phyloP scores from a whole-genome alignment of 2,888 invertebrate species.

The Apodemia mormo region DNA sequence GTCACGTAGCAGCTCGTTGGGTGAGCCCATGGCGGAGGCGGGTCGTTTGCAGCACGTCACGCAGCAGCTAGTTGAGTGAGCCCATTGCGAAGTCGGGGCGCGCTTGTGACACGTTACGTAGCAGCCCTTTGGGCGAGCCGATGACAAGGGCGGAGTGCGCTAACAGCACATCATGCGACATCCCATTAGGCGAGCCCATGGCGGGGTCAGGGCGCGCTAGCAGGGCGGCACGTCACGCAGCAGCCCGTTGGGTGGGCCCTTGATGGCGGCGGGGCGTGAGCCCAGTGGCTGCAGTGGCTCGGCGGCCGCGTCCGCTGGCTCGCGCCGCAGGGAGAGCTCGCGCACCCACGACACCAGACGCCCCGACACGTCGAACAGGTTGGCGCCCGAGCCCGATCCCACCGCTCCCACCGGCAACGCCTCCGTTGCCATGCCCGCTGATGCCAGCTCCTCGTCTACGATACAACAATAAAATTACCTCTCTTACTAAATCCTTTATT shows the following conservation, averaged over 20 bases:
- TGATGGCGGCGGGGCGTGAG: constrained; percentile 27
- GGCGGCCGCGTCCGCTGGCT: constrained; percentile 66
- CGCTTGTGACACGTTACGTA: no score
- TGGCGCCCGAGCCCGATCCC: constrained; percentile 72
- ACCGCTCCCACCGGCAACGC: constrained; percentile 76
- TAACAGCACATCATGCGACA: neutral
- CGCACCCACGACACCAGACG: constrained; percentile 58
- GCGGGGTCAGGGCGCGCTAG: constrained; percentile 30
- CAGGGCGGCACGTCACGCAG: constrained; percentile 38
- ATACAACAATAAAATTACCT: neutral
- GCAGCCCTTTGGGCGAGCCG: no score
- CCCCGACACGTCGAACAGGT: constrained; percentile 74
- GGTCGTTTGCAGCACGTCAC: constrained; percentile 26
- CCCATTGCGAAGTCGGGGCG: constrained; percentile 28
- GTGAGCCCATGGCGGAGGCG: no score
- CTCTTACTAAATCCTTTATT: no score
- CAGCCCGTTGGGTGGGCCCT: constrained; percentile 55
- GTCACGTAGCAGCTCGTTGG: no score
- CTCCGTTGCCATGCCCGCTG: constrained; percentile 60
- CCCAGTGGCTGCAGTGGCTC: constrained; percentile 52
- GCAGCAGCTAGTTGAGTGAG: constrained; percentile 57
- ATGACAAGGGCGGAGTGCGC: no score
- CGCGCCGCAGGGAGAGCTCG: constrained; percentile 71
- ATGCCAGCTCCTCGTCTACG: constrained; percentile 67
- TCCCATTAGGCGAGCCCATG: neutral